phyloP scores from a whole-genome alignment of 2,888 invertebrate species.

The Alloscopus bannaensis region DNA sequence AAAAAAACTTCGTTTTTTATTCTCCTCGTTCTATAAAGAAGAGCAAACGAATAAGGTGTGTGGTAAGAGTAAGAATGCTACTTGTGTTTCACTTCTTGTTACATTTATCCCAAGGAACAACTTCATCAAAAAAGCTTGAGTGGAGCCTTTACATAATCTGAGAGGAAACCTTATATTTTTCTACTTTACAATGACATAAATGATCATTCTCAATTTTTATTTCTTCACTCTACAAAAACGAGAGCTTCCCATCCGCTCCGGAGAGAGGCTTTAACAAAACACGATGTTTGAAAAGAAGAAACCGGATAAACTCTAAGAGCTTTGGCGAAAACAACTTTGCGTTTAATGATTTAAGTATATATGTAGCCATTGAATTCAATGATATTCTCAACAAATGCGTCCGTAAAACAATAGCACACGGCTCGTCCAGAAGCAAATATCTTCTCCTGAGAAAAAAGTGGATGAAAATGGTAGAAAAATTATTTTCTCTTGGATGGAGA shows the following conservation, averaged over 20 bases:
- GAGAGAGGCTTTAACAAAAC: background rate
- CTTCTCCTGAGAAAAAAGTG: no score
- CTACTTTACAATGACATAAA: slow-evolving; percentile 53
- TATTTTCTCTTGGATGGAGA: background rate
- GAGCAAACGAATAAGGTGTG: slow-evolving; percentile 14
- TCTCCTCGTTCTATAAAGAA: slow-evolving; percentile 21
- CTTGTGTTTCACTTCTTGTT: slow-evolving; percentile 34
- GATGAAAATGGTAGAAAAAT: no score
- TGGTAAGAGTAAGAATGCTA: slow-evolving; percentile 39
- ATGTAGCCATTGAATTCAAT: slow-evolving; percentile 37
- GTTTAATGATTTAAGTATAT: slow-evolving; percentile 42
- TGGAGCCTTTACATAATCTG: background rate
- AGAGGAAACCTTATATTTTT: slow-evolving; percentile 29
- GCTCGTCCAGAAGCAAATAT: no score
- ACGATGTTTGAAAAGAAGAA: background rate
- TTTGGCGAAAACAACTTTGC: background rate
- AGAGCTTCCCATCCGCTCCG: background rate
- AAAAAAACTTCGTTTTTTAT: slow-evolving; percentile 30
- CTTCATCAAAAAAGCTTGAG: slow-evolving; percentile 5
- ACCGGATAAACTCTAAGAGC: background rate
- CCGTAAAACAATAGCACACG: background rate
- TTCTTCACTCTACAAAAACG: slow-evolving; percentile 20
- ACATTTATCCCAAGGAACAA: slow-evolving; percentile 5
- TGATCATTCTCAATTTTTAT: no score
- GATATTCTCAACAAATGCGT: slow-evolving; percentile 22